Base-by-base conservation (phyloP, 2,113 vertebrate species). In the Amphiprion ocellaris region DNA sequence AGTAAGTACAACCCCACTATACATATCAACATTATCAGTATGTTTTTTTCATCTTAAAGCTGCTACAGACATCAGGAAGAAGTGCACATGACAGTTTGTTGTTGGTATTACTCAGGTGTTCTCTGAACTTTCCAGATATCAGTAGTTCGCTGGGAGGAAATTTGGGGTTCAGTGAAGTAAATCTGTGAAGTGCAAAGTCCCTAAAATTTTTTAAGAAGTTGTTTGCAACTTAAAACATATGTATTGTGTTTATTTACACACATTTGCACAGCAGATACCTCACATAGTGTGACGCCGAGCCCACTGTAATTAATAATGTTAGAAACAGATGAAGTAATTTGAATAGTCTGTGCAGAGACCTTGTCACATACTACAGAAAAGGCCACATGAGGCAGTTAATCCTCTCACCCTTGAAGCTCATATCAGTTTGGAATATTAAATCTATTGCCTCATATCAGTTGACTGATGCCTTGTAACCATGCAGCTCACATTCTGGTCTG, bases 351-450 rank as follows among this genome's bases (percentile, higher is more conserved):
- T 46, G 68, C 44, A 73, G 28, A 81, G 59, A 74, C 65, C 23
- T 26, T 60, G 33, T 67, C 69, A 77, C 52, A 50, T 21, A 24
- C 50, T 24, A 49, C 62, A 71, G 69, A 74, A 69, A 58, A 60
- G 65, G 66, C 59, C 65, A 72, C 70, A 75, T 28, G 44, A 67
- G 70, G 69, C 53, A 46, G 11, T 74, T 66, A 52, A 65, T 49
- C 69, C 39, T 17, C 30, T 75, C 55, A 74, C 16, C 39, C n/a
- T 54, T 79, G 66, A 71, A 65, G 62, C 65, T 79, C 53, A 64
- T 59, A 53, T 56, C 62, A 73, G 63, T 62, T 73, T 62, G 47
- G 23, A 77, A 74, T 53, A 83, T 60, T 83, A 77, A 66, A 64
- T 81, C 52, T 23, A 49, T 26, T 54, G 64, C 14, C 63, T 66